phyloP scores from a whole-genome alignment of 2,797 vertebrate species.

The Psittacula derbiana region DNA sequence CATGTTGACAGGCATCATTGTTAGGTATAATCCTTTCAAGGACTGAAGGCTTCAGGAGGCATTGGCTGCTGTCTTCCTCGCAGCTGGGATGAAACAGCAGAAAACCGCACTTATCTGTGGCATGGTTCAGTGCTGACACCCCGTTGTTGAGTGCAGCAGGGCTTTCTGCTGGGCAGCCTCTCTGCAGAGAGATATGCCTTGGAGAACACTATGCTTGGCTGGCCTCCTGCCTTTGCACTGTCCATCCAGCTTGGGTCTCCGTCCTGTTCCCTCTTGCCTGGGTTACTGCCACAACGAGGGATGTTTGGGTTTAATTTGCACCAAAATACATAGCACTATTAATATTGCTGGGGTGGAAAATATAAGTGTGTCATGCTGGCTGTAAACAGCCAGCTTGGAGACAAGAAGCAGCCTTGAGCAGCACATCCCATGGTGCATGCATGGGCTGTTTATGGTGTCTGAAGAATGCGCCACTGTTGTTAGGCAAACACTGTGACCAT shows the following conservation, averaged over 20 bases:
- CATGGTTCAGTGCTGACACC: background rate
- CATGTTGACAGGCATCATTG: accelerated
- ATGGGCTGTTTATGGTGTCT: background rate
- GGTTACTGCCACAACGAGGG: background rate
- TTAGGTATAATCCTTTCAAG: background rate
- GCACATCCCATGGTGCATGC: background rate
- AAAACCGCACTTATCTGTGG: background rate
- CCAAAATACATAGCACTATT: background rate
- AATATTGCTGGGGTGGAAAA: conserved; percentile 18
- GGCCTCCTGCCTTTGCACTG: background rate
- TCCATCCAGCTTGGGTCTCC: background rate
- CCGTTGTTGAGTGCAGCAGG: accelerated
- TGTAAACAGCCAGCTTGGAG: background rate
- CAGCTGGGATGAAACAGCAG: background rate
- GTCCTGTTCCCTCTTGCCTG: background rate
- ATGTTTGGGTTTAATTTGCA: conserved; percentile 3
- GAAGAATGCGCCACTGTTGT: background rate
- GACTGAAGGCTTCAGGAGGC: background rate
- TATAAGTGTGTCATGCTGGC: conserved; percentile 11
- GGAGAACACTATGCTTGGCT: background rate
- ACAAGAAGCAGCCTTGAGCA: background rate
- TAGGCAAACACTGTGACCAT: background rate
- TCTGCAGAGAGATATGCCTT: background rate
- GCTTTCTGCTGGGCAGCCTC: background rate
- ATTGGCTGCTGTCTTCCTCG: background rate